Evolutionary conservation across 2,797 vertebrate genomes (phyloP).

Genomic region (Rhinogobio ventralis): DNA sequence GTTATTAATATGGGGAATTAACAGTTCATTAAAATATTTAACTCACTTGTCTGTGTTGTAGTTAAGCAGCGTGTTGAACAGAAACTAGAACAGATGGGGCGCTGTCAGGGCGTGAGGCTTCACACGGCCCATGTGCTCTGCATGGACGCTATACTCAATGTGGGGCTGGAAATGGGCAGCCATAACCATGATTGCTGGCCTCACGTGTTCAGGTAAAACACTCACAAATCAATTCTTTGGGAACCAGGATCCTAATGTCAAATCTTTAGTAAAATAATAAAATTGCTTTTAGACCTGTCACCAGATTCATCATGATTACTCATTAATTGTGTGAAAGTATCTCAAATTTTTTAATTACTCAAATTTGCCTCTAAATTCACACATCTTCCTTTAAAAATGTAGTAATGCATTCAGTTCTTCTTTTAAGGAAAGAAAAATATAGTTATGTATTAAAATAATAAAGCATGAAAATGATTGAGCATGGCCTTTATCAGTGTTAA

Average conservation of each 20-base stretch:
- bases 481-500: too few relatives aligned
- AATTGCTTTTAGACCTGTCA: not conserved
- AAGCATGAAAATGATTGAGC: too few relatives aligned
- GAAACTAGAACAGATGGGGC: slow-evolving; percentile 92
- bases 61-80: slow-evolving; percentile 94
- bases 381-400: not conserved
- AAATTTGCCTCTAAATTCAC: not conserved
- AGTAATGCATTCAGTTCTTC: too few relatives aligned
- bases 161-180: slow-evolving; percentile 97
- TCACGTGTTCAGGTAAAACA: slow-evolving; percentile 90
- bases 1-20: not conserved
- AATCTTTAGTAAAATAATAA: not conserved
- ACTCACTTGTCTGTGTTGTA: slow-evolving; percentile 58
- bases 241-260: too few relatives aligned
- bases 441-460: too few relatives aligned
- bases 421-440: too few relatives aligned
- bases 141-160: slow-evolving; percentile 96
- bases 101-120: slow-evolving; percentile 87
- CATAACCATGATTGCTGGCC: slow-evolving; percentile 98
- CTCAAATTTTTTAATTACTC: not conserved
- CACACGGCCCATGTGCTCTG: slow-evolving; percentile 95
- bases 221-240: not conserved
- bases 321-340: not conserved
- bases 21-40: not conserved
- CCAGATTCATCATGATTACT: not conserved